Conservation (phyloP, 2,888 invertebrate species). For the Drosophila sordidula region DNA sequence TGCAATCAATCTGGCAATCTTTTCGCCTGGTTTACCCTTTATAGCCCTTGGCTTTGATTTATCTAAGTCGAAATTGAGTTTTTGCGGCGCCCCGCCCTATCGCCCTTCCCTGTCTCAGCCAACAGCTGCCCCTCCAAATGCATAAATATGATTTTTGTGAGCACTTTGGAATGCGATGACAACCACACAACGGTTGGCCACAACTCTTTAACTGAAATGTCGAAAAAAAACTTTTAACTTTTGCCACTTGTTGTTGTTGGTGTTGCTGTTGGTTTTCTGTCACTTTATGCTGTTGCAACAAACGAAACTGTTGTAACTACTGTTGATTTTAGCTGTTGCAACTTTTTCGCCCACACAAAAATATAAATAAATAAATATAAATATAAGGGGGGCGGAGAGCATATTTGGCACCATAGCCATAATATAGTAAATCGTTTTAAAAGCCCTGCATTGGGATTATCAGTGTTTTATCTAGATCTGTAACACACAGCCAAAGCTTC, state of each 20-base stretch:
- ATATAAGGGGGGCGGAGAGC: slow-evolving; percentile 1
- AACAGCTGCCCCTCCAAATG: not conserved
- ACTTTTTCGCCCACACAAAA: slow-evolving; percentile 32
- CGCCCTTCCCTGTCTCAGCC: not conserved
- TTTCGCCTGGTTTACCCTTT: slow-evolving; percentile 3
- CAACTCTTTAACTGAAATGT: slow-evolving; percentile 31
- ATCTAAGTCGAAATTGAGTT: slow-evolving; percentile 46
- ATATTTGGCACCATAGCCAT: slow-evolving; percentile 13
- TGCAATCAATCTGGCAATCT: slow-evolving; percentile 34
- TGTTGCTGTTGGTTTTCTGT: slow-evolving; percentile 22
- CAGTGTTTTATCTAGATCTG: not conserved
- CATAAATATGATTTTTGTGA: slow-evolving; percentile 7
- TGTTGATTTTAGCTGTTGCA: slow-evolving; percentile 45
- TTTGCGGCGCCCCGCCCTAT: slow-evolving; percentile 7
- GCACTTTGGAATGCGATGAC: slow-evolving; percentile 5
- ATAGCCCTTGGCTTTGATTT: slow-evolving; percentile 34
- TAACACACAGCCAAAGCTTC: not conserved
- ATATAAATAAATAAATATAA: slow-evolving; percentile 39
- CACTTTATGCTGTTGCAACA: slow-evolving; percentile 35
- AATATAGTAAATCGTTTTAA: slow-evolving; percentile 22
- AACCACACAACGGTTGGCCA: slow-evolving; percentile 3
- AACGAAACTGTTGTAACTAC: slow-evolving; percentile 21
- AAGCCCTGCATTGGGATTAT: not conserved
- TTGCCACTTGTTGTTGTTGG: slow-evolving; percentile 32
- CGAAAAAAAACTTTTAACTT: slow-evolving; percentile 24